Percentiles rank a stretch among this genome's conserved stretches.
phyloP scores from a whole-genome alignment of 2,113 vertebrate species.

The Perca fluviatilis region DNA sequence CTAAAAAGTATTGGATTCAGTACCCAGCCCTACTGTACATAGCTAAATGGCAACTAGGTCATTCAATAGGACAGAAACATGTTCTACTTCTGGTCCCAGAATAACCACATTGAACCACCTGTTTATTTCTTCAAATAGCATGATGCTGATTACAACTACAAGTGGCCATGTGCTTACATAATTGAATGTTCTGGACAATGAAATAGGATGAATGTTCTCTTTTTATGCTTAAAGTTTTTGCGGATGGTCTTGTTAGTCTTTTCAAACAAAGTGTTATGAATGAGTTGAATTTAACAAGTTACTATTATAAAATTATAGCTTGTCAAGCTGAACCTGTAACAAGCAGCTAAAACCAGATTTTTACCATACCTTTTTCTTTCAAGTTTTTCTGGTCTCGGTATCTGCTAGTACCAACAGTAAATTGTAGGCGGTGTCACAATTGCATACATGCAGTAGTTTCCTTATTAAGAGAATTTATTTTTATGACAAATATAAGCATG shows the following conservation, averaged over 20 bases:
- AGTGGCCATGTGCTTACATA: not conserved
- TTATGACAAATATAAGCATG: too few relatives aligned
- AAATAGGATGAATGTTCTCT: not conserved
- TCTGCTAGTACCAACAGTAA: too few relatives aligned
- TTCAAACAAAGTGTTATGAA: not conserved
- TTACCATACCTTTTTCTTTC: too few relatives aligned
- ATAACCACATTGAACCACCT: not conserved
- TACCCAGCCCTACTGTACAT: not conserved
- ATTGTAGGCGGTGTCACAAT: too few relatives aligned
- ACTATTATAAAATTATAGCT: not conserved
- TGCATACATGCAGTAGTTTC: too few relatives aligned
- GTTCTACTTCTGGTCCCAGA: not conserved
- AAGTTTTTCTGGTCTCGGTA: too few relatives aligned
- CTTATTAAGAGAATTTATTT: too few relatives aligned
- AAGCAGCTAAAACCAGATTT: not conserved
- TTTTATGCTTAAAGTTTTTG: not conserved
- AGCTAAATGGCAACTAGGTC: not conserved
- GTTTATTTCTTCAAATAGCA: not conserved
- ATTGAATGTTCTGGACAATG: not conserved
- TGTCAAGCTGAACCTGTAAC: not conserved
- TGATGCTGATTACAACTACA: not conserved
- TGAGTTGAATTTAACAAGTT: not conserved
- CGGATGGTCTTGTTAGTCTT: not conserved
- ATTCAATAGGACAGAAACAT: conserved; percentile 20
- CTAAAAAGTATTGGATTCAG: too few relatives aligned